Base-by-base conservation (phyloP, 23 tunicate species). In the Diplosoma virens region DNA sequence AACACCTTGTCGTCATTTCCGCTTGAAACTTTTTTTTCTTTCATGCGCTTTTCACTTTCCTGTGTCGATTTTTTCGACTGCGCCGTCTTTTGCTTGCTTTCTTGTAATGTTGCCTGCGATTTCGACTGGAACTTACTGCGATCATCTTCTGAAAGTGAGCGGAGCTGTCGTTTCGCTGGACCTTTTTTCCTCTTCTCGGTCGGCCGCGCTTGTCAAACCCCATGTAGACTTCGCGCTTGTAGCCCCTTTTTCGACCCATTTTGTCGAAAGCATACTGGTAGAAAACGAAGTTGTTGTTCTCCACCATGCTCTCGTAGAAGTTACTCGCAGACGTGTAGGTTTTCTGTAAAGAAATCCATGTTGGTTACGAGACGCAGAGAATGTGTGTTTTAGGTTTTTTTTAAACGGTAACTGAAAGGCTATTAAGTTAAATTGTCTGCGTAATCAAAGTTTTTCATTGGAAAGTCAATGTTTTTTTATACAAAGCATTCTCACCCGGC, bases 151-250 rank as follows among this genome's bases (percentile, higher is more conserved):
- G 76, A 27, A 86, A 86, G 52, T 77, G 84, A 0, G 93, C 93
- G 7, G 77, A 64, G 46, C 71, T 86, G 74, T 58, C 63, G 63
- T 86, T 86, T 34, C 68, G 41, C 21, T 47, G 72, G 25, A 86
- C 78, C 41, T 70, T 72, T 30, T 67, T 70, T 0, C 81, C 81
- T 32, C 55, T 76, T 47, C 70, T 84, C 20, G 93, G 80, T 33
- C 45, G 59, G 34, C 93, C 93, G 0, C 33, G 63, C 28, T 59
- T 61, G 33, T 79, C 93, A 81, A 86, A 79, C 26, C 84, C 93
- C 54, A 86, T 5, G 68, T 54, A 79, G 16, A 48, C 27, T 58
- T 76, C 58, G 18, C 23, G 25, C 20, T 18, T 29, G 30, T 23
- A 54, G 11, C 32, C 41, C 21, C 52, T 23, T 18, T 52, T 41